Conservation (phyloP, 92 coral and sea anemone species). For the Paragorgia papillata region DNA sequence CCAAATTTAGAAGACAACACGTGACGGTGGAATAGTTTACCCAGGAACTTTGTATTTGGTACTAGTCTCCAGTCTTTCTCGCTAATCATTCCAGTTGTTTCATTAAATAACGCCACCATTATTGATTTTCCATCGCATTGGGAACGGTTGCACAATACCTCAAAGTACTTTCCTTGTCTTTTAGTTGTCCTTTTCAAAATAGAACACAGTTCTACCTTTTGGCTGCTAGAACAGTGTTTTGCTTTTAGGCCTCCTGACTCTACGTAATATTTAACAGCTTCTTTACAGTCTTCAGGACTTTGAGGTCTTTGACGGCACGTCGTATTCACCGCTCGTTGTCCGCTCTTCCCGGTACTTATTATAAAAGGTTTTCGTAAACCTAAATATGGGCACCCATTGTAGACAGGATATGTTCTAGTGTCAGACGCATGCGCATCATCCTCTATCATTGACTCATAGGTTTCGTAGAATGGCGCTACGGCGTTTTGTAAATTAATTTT, state of each 20-base stretch:
- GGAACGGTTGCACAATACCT: neutral
- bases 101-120: neutral
- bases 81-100: constrained; percentile 7
- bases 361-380: constrained; percentile 46
- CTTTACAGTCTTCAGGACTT: constrained; percentile 11
- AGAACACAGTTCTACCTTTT: neutral
- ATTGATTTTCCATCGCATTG: constrained; percentile 15
- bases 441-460: constrained; percentile 1
- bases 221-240: neutral
- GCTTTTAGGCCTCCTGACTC: constrained; percentile 5
- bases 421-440: constrained; percentile 4
- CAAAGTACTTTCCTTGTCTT: neutral
- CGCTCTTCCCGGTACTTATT: neutral
- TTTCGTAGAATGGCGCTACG: no score
- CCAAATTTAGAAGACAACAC: constrained; percentile 10
- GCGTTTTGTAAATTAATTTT: no score
- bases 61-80: constrained; percentile 15
- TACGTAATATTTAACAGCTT: constrained; percentile 14
- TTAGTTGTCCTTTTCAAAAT: neutral
- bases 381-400: constrained; percentile 45
- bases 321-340: neutral
- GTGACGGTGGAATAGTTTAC: neutral
- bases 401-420: constrained; percentile 48
- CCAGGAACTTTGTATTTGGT: neutral
- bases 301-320: constrained; percentile 5